Conservation (phyloP, 1,140 invertebrate genomes). For the Drosophila quadrilineata region DNA sequence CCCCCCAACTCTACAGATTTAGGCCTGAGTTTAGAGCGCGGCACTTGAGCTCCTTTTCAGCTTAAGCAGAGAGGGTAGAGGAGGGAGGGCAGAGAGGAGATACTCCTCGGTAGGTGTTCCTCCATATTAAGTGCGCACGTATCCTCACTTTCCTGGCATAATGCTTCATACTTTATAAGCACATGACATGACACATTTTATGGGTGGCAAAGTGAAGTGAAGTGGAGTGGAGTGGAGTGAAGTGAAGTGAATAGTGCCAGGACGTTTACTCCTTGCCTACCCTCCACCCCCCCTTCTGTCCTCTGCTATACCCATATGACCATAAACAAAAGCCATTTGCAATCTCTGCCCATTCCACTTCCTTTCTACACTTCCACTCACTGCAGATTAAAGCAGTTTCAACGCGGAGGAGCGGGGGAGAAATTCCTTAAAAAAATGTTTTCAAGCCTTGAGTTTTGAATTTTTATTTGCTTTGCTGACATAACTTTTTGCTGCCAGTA, state of each 20-base stretch:
- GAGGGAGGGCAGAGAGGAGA: constrained; percentile 8
- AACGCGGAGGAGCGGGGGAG: no score
- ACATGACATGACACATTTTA: constrained; percentile 70
- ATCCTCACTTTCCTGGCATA: constrained; percentile 51
- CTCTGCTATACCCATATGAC: constrained; percentile 19
- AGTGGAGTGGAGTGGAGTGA: no score
- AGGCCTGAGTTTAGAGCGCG: no score
- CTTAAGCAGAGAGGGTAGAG: constrained; percentile 21
- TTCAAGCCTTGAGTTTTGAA: constrained; percentile 19
- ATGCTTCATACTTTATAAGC: constrained; percentile 51
- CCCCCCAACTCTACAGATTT: background rate
- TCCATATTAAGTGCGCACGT: constrained; percentile 34
- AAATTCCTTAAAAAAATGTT: constrained; percentile 26
- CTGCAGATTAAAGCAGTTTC: constrained; percentile 48
- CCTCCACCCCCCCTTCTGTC: background rate
- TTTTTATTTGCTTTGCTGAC: constrained; percentile 59
- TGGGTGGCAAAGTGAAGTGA: constrained; percentile 48
- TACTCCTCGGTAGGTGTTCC: background rate
- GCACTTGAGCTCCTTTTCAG: constrained; percentile 40
- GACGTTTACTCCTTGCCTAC: background rate
- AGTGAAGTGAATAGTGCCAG: constrained; percentile 65
- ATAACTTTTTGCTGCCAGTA: constrained; percentile 14
- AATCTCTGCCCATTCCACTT: constrained; percentile 16
- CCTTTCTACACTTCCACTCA: background rate
- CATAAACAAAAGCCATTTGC: constrained; percentile 57